phyloP scores from a whole-genome alignment of 2,888 invertebrate genomes.

The Stenichneumon culpator region DNA sequence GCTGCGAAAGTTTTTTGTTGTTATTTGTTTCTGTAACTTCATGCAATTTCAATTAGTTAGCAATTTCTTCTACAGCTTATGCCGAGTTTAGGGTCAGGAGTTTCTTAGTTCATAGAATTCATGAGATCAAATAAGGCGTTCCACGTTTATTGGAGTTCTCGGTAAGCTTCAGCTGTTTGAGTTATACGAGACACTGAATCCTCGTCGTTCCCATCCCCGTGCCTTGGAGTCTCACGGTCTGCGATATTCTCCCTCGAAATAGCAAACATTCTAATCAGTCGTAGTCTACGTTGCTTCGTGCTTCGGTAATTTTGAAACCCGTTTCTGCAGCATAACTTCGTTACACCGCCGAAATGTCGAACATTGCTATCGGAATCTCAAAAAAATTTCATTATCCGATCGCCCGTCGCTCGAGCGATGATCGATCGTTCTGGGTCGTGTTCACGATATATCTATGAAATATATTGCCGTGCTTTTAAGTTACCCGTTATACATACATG shows the following conservation, averaged over 20 bases:
- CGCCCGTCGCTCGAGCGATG: constrained; percentile 1
- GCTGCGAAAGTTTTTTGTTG: no score
- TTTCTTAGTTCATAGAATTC: constrained; percentile 5
- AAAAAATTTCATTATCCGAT: constrained; percentile 16
- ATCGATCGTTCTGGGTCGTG: constrained; percentile 13
- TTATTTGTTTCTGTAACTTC: no score
- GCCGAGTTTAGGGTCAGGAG: background rate
- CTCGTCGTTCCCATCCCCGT: background rate
- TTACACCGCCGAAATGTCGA: constrained; percentile 5
- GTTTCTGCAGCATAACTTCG: background rate
- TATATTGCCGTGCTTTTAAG: background rate
- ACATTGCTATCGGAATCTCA: background rate
- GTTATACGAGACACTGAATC: constrained; percentile 37
- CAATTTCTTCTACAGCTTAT: no score
- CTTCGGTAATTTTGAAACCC: constrained; percentile 9
- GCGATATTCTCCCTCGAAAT: constrained; percentile 8
- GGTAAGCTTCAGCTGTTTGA: constrained; percentile 9
- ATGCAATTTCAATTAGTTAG: no score
- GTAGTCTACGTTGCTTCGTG: constrained; percentile 8
- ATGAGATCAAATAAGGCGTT: constrained; percentile 20
- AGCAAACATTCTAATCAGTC: constrained; percentile 33
- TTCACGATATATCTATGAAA: constrained; percentile 38
- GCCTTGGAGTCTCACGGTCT: background rate
- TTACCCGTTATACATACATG: constrained; percentile 1
- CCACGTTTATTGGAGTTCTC: constrained; percentile 12